Conservation (phyloP, 35 echinoderm and acorn worm species). For the Diadema setosum region DNA sequence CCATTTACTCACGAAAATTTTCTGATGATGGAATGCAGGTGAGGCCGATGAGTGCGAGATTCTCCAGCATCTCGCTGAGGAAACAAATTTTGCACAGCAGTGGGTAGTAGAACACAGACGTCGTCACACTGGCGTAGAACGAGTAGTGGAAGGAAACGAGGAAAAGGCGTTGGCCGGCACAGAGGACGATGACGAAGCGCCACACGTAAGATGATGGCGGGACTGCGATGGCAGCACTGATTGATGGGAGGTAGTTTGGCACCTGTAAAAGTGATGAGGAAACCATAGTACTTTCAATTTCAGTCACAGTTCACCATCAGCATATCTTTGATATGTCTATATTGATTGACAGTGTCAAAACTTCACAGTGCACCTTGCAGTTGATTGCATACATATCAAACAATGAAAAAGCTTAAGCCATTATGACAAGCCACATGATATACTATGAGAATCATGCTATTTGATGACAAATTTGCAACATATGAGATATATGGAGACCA, state of each 20-base stretch:
- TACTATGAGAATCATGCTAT: background rate
- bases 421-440: background rate
- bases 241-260: conserved; percentile 63
- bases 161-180: conserved; percentile 6
- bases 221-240: conserved; percentile 51
- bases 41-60: conserved; percentile 42
- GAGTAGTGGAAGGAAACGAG: conserved; percentile 37
- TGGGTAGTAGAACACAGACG: background rate
- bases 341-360: background rate
- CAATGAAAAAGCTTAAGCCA: background rate
- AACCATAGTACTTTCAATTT: background rate
- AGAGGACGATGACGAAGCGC: conserved; percentile 31
- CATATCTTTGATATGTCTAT: background rate
- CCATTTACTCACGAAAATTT: conserved; percentile 42
- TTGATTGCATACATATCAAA: background rate
- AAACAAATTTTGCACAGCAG: conserved; percentile 41
- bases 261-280: conserved; percentile 26
- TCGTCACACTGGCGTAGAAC: conserved; percentile 8
- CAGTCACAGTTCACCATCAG: background rate
- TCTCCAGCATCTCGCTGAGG: conserved; percentile 43
- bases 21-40: conserved; percentile 54
- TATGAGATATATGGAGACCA: too few relatives aligned
- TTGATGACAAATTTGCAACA: too few relatives aligned
- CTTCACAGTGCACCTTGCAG: too few relatives aligned
- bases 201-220: conserved; percentile 65